Conservation (phyloP, 1,140 invertebrate species). For the Batillaria attramentaria region DNA sequence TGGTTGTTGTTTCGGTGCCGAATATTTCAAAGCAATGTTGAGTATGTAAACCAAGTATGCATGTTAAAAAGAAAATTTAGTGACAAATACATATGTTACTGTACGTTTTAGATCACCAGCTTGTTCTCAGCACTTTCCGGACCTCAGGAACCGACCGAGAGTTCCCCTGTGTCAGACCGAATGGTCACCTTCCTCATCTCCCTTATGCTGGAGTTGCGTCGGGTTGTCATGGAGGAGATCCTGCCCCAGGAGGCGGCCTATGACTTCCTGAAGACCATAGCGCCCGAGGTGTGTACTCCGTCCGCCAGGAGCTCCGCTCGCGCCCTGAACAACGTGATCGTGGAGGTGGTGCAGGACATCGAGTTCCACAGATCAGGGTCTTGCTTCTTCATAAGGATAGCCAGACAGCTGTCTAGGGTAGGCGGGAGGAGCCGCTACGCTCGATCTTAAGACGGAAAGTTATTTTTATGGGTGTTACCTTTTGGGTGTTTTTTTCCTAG, state of each 20-base stretch:
- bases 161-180: not conserved
- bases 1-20: no score
- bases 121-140: no score
- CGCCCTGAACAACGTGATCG: not conserved
- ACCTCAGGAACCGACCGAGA: no score
- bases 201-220: constrained; percentile 2
- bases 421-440: no score
- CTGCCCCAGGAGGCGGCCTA: not conserved
- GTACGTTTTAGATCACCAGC: no score
- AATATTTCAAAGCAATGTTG: no score
- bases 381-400: not conserved
- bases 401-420: not conserved
- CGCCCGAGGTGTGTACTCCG: not conserved
- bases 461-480: no score
- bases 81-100: no score
- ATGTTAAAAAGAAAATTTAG: no score
- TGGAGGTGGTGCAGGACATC: constrained; percentile 12
- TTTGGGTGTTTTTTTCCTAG: no score
- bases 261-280: not conserved
- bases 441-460: no score
- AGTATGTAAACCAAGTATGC: no score
- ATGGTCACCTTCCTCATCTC: not conserved
- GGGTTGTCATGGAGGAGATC: not conserved
- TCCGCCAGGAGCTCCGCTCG: not conserved
- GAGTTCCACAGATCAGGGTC: not conserved